Conservation (phyloP, 2,113 vertebrate species). For the Cololabis saira region DNA sequence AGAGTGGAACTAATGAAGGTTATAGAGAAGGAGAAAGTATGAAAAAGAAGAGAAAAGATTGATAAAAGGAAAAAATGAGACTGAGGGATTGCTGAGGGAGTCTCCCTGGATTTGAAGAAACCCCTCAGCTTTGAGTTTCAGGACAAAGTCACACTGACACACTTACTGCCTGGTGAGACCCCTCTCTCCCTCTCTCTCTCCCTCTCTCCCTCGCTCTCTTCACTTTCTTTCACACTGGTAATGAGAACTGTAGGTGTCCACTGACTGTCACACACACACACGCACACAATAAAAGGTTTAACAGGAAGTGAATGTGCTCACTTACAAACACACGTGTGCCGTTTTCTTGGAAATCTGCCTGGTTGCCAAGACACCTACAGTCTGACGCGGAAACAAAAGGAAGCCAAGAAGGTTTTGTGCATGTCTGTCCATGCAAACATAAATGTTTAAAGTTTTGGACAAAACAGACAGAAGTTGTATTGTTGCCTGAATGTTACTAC, state of each 20-base stretch:
- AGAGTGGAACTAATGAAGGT: conserved; percentile 49
- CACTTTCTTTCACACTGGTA: conserved; percentile 51
- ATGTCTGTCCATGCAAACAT: conserved; percentile 13
- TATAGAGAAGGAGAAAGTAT: conserved; percentile 40
- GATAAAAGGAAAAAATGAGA: conserved; percentile 48
- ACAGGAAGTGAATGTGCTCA: conserved; percentile 15
- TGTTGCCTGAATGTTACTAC: neutral
- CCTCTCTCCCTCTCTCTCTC: conserved; percentile 15
- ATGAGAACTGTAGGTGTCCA: conserved; percentile 59
- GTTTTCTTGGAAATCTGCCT: conserved; percentile 60
- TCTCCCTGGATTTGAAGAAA: conserved; percentile 68
- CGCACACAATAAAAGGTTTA: conserved; percentile 36
- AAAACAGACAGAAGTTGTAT: neutral
- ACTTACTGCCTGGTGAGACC: conserved; percentile 62
- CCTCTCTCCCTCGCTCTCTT: conserved; percentile 25
- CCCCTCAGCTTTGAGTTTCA: conserved; percentile 57
- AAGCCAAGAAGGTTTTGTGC: conserved; percentile 21
- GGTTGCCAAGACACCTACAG: conserved; percentile 42
- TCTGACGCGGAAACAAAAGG: conserved; percentile 31
- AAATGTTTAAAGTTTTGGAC: neutral
- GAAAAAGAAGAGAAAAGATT: conserved; percentile 41
- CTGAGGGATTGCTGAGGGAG: conserved; percentile 45
- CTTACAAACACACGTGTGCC: conserved; percentile 13
- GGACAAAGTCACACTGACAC: conserved; percentile 78
- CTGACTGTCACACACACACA: conserved; percentile 42